Evolutionary conservation across 2,888 invertebrate species (phyloP).

Genomic region (Pristionchus entomophagus): DNA sequence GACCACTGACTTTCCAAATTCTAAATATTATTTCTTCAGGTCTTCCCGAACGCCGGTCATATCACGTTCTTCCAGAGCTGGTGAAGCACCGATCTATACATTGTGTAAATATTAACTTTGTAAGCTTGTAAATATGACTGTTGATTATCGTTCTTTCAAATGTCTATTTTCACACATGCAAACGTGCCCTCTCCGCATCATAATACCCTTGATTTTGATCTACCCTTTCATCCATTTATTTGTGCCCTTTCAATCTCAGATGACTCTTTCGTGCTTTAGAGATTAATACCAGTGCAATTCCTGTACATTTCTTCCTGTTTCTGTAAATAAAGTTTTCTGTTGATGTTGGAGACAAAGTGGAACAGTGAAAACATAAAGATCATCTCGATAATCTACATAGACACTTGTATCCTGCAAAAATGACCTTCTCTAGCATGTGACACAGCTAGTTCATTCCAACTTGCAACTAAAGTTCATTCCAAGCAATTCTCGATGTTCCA

Average conservation of each 20-base stretch:
- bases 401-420: too few relatives aligned
- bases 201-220: conserved; percentile 17
- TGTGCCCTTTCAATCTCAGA: background rate
- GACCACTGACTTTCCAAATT: background rate
- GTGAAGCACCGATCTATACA: conserved; percentile 40
- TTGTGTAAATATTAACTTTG: conserved; percentile 19
- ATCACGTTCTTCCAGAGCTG: conserved; percentile 62
- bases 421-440: too few relatives aligned
- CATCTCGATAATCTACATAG: too few relatives aligned
- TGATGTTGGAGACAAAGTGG: background rate
- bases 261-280: conserved; percentile 19
- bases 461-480: background rate
- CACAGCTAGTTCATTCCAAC: too few relatives aligned
- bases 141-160: conserved; percentile 11
- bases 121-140: conserved; percentile 21
- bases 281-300: conserved; percentile 19
- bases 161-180: background rate
- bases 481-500: background rate
- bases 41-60: conserved; percentile 60
- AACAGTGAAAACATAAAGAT: background rate
- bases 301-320: background rate
- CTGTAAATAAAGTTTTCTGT: background rate
- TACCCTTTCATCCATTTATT: background rate
- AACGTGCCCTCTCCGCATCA: conserved; percentile 1
- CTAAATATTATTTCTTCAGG: background rate